Conservation (phyloP, 2,113 vertebrate species). For the Herpetotheres cachinnans region DNA sequence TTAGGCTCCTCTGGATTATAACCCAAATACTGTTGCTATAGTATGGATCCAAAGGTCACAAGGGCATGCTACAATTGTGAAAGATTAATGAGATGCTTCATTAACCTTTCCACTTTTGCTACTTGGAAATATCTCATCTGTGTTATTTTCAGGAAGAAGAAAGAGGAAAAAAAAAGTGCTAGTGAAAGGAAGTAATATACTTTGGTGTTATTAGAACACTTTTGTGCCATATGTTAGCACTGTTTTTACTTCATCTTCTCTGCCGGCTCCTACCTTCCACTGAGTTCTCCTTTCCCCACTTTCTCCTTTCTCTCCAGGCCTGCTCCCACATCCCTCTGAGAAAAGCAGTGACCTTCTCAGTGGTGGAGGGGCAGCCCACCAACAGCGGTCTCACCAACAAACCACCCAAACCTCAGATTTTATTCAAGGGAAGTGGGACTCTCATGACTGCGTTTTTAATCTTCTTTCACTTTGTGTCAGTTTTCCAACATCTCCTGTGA, state of each 20-base stretch:
- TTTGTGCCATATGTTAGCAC: not conserved
- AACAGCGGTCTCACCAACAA: not conserved
- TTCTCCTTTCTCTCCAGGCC: not conserved
- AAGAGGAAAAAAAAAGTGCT: not conserved
- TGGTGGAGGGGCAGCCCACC: not conserved
- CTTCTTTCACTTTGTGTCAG: not conserved
- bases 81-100: slow-evolving; percentile 71
- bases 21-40: not conserved
- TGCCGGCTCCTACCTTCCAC: not conserved
- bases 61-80: slow-evolving; percentile 63
- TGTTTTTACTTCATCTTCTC: not conserved
- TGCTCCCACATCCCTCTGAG: not conserved
- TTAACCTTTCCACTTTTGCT: slow-evolving; percentile 69
- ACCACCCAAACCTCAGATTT: not conserved
- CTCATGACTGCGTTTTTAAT: not conserved
- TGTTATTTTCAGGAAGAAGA: slow-evolving; percentile 4
- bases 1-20: not conserved
- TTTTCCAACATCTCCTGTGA: not conserved
- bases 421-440: not conserved
- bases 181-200: not conserved
- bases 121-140: slow-evolving; percentile 32
- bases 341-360: not conserved
- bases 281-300: not conserved
- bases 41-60: slow-evolving; percentile 32
- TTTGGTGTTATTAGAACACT: not conserved